phyloP scores from a whole-genome alignment of 2,888 invertebrate species.

The Drosophila prolongata region DNA sequence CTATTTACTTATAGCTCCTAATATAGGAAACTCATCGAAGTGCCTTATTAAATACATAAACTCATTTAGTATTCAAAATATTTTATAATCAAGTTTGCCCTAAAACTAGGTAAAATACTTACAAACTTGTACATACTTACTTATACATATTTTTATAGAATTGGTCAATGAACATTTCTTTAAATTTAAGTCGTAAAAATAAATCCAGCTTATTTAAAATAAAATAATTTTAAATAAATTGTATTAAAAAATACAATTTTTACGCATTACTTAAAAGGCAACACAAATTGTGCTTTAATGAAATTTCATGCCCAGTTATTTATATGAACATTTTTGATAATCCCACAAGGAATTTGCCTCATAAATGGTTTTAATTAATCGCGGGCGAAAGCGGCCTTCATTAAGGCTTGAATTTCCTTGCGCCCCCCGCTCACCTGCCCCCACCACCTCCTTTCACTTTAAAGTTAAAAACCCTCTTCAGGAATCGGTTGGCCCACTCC shows the following conservation, averaged over 20 bases:
- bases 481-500: constrained; percentile 14
- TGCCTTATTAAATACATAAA: no score
- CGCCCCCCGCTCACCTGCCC: neutral
- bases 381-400: constrained; percentile 31
- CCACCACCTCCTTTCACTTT: constrained; percentile 16
- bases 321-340: constrained; percentile 6
- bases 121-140: no score
- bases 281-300: neutral
- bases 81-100: no score
- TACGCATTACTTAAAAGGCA: neutral
- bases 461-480: constrained; percentile 11
- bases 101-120: no score
- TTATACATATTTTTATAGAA: no score
- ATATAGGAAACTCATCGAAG: no score
- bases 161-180: no score
- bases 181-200: no score
- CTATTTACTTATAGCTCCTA: no score
- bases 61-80: no score
- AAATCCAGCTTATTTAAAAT: no score
- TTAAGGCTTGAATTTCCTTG: constrained; percentile 16
- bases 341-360: constrained; percentile 25
- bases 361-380: constrained; percentile 36
- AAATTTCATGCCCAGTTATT: constrained; percentile 1
- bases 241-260: neutral
- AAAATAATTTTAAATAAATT: neutral